Conservation (phyloP, 2,888 invertebrate genomes). For the Xylophagus ater region DNA sequence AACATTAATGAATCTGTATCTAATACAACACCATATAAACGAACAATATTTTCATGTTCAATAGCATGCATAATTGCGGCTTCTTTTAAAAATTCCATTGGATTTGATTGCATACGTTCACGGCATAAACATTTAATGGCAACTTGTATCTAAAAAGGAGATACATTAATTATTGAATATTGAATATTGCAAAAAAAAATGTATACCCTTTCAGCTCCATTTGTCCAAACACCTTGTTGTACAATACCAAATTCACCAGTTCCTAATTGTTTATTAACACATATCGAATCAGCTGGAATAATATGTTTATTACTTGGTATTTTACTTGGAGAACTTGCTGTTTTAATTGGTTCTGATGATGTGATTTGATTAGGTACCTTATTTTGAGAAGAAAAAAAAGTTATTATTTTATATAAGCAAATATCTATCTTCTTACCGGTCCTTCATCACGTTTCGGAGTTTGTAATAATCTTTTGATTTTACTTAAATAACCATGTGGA, state of each 20-base stretch:
- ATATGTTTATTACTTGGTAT: conserved; percentile 65
- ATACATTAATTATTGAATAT: too few species aligned
- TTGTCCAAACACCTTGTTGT: conserved; percentile 95
- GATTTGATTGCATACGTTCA: conserved; percentile 91
- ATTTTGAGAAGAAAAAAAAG: conserved; percentile 4
- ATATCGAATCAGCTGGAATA: conserved; percentile 80
- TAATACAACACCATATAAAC: conserved; percentile 93
- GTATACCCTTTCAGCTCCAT: conserved; percentile 78
- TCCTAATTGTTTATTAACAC: conserved; percentile 88
- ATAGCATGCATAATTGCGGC: conserved; percentile 98
- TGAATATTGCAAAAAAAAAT: too few species aligned
- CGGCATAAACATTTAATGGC: conserved; percentile 93
- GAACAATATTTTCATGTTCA: conserved; percentile 92
- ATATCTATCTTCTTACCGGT: conserved; percentile 29
- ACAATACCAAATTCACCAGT: conserved; percentile 97
- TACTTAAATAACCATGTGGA: conserved; percentile 84
- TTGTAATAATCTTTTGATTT: conserved; percentile 73
- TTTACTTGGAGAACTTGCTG: conserved; percentile 35
- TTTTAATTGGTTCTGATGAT: conserved; percentile 61
- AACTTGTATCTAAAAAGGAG: conserved; percentile 65
- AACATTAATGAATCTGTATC: conserved; percentile 77
- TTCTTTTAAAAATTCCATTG: conserved; percentile 93
- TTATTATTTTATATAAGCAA: conserved; percentile 8
- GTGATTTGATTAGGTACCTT: conserved; percentile 37
- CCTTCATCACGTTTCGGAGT: conserved; percentile 45